Conservation (phyloP, 2,888 invertebrate genomes). For the Leucoma salicis region DNA sequence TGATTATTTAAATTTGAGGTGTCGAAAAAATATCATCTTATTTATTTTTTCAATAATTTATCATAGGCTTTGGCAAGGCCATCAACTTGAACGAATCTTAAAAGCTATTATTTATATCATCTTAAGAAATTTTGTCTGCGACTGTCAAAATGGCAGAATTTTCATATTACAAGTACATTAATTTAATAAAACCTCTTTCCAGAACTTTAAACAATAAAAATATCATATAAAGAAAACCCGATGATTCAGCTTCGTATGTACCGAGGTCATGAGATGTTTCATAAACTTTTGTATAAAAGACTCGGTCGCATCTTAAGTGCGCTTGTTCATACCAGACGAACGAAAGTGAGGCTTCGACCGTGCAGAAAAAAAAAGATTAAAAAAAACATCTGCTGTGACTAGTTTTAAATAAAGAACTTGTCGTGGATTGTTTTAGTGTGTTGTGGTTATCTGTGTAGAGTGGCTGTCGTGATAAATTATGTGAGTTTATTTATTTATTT, state of each 20-base stretch:
- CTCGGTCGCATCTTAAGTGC: constrained; percentile 17
- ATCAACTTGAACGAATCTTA: no score
- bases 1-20: no score
- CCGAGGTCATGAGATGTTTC: constrained; percentile 36
- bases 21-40: no score
- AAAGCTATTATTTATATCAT: no score
- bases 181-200: background rate
- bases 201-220: constrained; percentile 1
- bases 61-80: no score
- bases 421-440: constrained; percentile 41
- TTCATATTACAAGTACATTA: no score
- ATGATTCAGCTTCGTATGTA: constrained; percentile 27
- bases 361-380: constrained; percentile 14
- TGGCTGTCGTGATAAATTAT: constrained; percentile 34
- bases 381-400: constrained; percentile 19
- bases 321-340: constrained; percentile 37
- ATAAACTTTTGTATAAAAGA: constrained; percentile 43
- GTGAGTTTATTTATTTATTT: constrained; percentile 28
- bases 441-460: constrained; percentile 40
- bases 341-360: constrained; percentile 29
- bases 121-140: no score
- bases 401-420: constrained; percentile 23
- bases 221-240: constrained; percentile 11
- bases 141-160: no score
- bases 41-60: no score